These are phyloP conservation scores for Liolophura sinensis DNA, from an alignment of 1,140 invertebrate genomes.

Conservation along the genomic window DNA sequence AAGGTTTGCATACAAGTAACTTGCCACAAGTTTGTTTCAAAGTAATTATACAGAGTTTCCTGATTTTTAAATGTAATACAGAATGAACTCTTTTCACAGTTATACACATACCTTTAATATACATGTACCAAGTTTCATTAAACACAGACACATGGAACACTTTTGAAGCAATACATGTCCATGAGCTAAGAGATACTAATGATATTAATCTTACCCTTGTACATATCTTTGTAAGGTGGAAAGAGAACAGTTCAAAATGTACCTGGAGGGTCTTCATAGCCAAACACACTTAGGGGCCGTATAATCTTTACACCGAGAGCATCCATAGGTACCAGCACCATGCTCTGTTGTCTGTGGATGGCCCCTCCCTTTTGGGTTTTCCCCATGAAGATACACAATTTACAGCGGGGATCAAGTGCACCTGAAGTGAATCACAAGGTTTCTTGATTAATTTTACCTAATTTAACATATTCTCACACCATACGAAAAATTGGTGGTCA, in stretches of 20 bases:
- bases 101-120: too few relatives aligned
- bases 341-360: slow-evolving; percentile 58
- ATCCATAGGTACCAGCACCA: slow-evolving; percentile 63
- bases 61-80: too few relatives aligned
- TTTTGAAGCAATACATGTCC: too few relatives aligned
- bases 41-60: too few relatives aligned
- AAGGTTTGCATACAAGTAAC: too few relatives aligned
- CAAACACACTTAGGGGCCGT: slow-evolving; percentile 57
- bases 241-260: slow-evolving; percentile 8
- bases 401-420: slow-evolving; percentile 58
- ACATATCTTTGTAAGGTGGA: background rate
- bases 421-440: slow-evolving; percentile 29
- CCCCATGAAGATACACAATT: slow-evolving; percentile 62
- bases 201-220: background rate
- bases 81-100: too few relatives aligned
- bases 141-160: too few relatives aligned
- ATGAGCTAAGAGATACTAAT: background rate
- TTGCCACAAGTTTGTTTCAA: too few relatives aligned
- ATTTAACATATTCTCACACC: too few relatives aligned
- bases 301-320: slow-evolving; percentile 57
- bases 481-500: too few relatives aligned
- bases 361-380: slow-evolving; percentile 47
- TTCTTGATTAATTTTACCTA: too few relatives aligned
- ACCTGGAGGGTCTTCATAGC: slow-evolving; percentile 60
- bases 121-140: too few relatives aligned